Conservation (phyloP, 2,113 vertebrate species). For the Mirza zaza region DNA sequence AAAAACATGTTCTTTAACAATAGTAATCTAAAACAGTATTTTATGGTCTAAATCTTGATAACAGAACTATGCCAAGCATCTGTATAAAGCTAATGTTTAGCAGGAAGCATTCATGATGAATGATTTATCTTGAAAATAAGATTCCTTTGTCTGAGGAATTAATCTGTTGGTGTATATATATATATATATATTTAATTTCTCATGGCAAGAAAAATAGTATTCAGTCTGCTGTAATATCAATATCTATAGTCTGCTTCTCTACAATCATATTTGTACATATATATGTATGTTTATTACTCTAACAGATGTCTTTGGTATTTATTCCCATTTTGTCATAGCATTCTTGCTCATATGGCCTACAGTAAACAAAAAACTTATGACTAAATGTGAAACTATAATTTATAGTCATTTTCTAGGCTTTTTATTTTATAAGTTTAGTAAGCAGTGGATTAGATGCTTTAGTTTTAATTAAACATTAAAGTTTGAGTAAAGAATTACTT, state of each 20-base stretch:
- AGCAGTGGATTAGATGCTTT: background rate
- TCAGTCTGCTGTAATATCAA: background rate
- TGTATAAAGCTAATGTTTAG: constrained; percentile 33
- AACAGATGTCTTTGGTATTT: constrained; percentile 12
- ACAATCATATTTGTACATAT: background rate
- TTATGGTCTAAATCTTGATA: constrained; percentile 16
- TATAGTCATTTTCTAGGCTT: constrained; percentile 43
- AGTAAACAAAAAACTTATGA: constrained; percentile 7
- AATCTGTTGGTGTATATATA: background rate
- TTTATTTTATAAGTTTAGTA: constrained; percentile 34
- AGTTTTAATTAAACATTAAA: constrained; percentile 50
- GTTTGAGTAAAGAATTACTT: background rate
- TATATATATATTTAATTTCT: constrained; percentile 27
- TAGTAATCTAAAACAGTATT: constrained; percentile 16
- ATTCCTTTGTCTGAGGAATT: constrained; percentile 46
- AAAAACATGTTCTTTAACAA: constrained; percentile 12
- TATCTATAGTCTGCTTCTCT: background rate
- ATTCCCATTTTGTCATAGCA: constrained; percentile 1
- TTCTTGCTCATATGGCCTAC: constrained; percentile 2
- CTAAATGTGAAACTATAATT: constrained; percentile 16
- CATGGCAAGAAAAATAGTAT: constrained; percentile 5
- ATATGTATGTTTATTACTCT: background rate
- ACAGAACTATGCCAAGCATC: background rate
- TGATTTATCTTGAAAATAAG: constrained; percentile 55
- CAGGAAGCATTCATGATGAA: constrained; percentile 17